phyloP scores from a whole-genome alignment of 2,113 vertebrate species.

The Lutjanus erythropterus region DNA sequence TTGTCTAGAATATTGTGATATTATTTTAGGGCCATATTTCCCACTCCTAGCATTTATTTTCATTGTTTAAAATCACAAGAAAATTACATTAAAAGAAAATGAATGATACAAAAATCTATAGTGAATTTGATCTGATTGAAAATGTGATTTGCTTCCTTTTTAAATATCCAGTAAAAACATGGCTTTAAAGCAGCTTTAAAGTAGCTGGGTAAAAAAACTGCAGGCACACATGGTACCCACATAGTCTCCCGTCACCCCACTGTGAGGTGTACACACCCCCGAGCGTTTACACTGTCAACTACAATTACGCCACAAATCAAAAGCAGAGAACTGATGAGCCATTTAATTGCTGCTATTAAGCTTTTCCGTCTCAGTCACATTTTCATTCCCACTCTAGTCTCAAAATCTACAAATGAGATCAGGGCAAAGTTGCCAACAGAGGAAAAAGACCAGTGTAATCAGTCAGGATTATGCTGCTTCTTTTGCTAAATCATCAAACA shows the following conservation, averaged over 20 bases:
- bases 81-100: not conserved
- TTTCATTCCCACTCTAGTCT: conserved; percentile 7
- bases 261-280: not conserved
- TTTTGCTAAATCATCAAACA: conserved; percentile 20
- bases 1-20: no score
- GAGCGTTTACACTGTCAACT: not conserved
- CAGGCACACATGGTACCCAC: not conserved
- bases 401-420: conserved; percentile 36
- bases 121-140: not conserved
- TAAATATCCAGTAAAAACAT: not conserved
- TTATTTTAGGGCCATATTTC: no score
- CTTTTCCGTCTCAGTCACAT: not conserved
- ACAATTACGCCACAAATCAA: conserved; percentile 11
- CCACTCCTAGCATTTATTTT: not conserved
- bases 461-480: conserved; percentile 28
- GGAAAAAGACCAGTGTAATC: conserved; percentile 29
- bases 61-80: not conserved
- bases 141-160: not conserved
- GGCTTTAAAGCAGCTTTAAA: not conserved
- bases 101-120: not conserved
- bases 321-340: not conserved
- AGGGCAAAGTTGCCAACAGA: conserved; percentile 15
- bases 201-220: no score
- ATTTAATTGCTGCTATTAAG: conserved; percentile 14
- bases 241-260: not conserved